A percentile compares a stretch with the other conserved stretches of the same genome.
Conservation (phyloP, 2,888 invertebrate species). For the Pycnomerus fuliginosus region DNA sequence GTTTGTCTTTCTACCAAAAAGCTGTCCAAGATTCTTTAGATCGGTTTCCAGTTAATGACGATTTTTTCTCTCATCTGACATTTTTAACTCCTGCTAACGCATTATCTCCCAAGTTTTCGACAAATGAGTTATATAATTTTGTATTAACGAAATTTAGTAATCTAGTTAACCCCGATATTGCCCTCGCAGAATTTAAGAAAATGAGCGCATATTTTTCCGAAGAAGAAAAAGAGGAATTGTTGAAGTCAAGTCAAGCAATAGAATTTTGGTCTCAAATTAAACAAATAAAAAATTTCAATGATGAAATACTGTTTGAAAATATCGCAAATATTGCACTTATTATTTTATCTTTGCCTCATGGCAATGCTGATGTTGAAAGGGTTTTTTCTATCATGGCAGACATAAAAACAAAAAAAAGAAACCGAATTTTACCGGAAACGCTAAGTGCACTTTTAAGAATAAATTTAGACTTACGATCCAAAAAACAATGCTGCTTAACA, state of each 20-base stretch:
- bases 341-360: too few relatives aligned
- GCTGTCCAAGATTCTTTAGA: background rate
- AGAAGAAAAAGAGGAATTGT: background rate
- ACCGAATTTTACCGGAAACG: too few relatives aligned
- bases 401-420: too few relatives aligned
- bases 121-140: background rate
- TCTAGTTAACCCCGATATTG: background rate
- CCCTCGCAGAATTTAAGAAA: background rate
- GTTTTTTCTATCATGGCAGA: too few relatives aligned
- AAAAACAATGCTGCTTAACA: too few relatives aligned
- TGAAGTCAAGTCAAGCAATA: background rate
- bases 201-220: background rate
- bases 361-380: too few relatives aligned
- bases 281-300: background rate
- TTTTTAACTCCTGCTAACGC: background rate
- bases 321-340: background rate
- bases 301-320: background rate
- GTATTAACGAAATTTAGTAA: background rate
- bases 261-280: background rate
- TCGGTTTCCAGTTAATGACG: background rate
- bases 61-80: background rate
- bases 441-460: too few relatives aligned
- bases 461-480: too few relatives aligned
- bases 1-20: background rate
- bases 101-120: background rate